A percentile compares a stretch with the other conserved stretches of the same genome.
These are phyloP conservation scores for Hyles euphorbiae DNA, from an alignment of 1,140 invertebrate species.

Conservation along the genomic window DNA sequence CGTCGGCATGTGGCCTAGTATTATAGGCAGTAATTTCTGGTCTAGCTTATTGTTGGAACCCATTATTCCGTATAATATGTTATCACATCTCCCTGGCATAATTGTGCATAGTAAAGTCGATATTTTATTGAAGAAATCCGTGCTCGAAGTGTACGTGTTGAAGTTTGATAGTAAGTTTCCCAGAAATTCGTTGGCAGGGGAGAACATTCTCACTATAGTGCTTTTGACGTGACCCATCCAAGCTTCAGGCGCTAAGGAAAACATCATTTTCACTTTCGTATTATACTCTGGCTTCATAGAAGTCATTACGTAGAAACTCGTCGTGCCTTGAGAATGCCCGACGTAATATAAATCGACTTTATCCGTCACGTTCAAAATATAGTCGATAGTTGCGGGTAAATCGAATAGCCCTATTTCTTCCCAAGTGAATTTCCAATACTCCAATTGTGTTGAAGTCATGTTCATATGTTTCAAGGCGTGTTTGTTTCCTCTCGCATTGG, in stretches of 20 bases:
- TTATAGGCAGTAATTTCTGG: constrained; percentile 79
- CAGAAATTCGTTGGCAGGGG: constrained; percentile 67
- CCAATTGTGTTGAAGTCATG: constrained; percentile 42
- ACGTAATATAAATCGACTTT: constrained; percentile 77
- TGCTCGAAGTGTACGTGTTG: constrained; percentile 72
- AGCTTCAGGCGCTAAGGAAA: constrained; percentile 80
- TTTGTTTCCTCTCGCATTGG: constrained; percentile 83
- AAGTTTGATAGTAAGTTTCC: constrained; percentile 75
- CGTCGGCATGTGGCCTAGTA: constrained; percentile 86
- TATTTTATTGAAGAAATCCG: constrained; percentile 66
- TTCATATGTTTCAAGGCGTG: constrained; percentile 77
- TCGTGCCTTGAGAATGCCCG: constrained; percentile 78
- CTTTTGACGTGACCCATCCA: constrained; percentile 77
- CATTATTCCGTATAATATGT: constrained; percentile 74
- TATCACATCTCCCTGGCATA: constrained; percentile 73
- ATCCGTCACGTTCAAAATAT: constrained; percentile 75
- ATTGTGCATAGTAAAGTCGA: constrained; percentile 69
- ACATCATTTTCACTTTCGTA: constrained; percentile 77
- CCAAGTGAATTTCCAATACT: constrained; percentile 76
- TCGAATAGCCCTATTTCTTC: constrained; percentile 87
- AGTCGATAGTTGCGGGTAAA: constrained; percentile 85
- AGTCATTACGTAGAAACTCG: constrained; percentile 70
- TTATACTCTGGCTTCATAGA: constrained; percentile 79
- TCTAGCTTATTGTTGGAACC: constrained; percentile 73
- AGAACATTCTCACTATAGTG: constrained; percentile 68